Conservation (phyloP, 2,113 vertebrate genomes). For the Tylochromis polylepis region DNA sequence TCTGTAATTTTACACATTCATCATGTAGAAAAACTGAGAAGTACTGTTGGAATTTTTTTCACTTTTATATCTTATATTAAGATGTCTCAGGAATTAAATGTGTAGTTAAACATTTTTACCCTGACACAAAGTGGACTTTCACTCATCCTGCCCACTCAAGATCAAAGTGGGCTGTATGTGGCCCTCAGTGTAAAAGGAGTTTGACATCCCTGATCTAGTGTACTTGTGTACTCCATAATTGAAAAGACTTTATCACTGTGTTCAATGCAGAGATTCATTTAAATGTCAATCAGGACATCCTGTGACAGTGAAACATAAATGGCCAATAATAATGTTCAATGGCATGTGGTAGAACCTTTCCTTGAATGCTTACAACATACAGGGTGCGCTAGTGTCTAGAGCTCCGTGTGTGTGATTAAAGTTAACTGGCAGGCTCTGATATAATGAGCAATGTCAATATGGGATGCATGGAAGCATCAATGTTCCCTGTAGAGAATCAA, state of each 20-base stretch:
- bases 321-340: not conserved
- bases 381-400: not conserved
- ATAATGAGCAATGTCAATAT: not conserved
- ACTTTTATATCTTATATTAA: not conserved
- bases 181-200: not conserved
- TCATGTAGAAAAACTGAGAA: not conserved
- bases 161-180: not conserved
- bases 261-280: not conserved
- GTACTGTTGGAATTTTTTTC: not conserved
- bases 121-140: not conserved
- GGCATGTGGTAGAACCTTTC: not conserved
- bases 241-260: not conserved
- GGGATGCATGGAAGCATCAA: constrained; percentile 3
- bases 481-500: constrained; percentile 30
- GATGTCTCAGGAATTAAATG: not conserved
- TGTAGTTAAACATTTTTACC: not conserved
- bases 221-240: not conserved
- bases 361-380: not conserved
- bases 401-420: constrained; percentile 1
- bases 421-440: constrained; percentile 5
- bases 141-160: not conserved
- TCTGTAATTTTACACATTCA: not conserved
- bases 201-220: not conserved
- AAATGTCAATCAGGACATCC: not conserved
- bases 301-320: not conserved